Evolutionary conservation across 2,888 invertebrate species (phyloP).

Genomic region (Mesochorus sp.): DNA sequence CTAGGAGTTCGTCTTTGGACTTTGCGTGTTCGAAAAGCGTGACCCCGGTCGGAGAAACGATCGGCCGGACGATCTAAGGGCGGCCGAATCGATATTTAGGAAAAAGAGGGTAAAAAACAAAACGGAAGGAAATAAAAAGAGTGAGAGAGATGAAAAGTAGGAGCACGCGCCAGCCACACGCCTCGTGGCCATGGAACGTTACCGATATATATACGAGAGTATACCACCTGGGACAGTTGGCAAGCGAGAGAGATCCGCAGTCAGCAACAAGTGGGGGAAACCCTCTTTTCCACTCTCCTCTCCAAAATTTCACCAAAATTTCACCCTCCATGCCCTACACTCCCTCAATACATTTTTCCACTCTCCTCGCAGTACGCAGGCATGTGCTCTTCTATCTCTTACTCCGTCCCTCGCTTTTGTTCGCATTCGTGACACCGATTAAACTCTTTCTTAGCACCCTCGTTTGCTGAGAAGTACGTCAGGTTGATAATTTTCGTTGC

Average conservation of each 20-base stretch:
- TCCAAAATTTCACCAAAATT: constrained; percentile 52
- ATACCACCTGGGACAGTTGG: constrained; percentile 81
- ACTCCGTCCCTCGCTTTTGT: background rate
- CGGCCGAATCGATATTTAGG: constrained; percentile 47
- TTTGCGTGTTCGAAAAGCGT: constrained; percentile 66
- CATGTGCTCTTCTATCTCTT: background rate
- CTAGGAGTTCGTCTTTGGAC: too few species aligned
- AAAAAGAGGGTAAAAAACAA: constrained; percentile 61
- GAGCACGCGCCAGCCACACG: constrained; percentile 82
- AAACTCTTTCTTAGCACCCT: constrained; percentile 43
- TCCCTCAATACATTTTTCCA: background rate
- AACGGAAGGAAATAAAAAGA: constrained; percentile 60
- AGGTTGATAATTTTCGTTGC: background rate
- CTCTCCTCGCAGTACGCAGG: too few species aligned
- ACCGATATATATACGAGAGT: constrained; percentile 24
- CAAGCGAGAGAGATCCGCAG: constrained; percentile 75
- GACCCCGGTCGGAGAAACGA: constrained; percentile 69
- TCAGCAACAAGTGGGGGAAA: constrained; percentile 48
- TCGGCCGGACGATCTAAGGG: constrained; percentile 71
- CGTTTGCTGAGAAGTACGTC: constrained; percentile 6
- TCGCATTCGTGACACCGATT: constrained; percentile 23
- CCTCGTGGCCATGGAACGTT: constrained; percentile 69
- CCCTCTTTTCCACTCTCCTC: constrained; percentile 54
- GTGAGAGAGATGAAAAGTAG: constrained; percentile 69
- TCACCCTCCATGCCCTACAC: constrained; percentile 6